phyloP scores from a whole-genome alignment of 2,113 vertebrate species.

The Grammomys dolichurus region DNA sequence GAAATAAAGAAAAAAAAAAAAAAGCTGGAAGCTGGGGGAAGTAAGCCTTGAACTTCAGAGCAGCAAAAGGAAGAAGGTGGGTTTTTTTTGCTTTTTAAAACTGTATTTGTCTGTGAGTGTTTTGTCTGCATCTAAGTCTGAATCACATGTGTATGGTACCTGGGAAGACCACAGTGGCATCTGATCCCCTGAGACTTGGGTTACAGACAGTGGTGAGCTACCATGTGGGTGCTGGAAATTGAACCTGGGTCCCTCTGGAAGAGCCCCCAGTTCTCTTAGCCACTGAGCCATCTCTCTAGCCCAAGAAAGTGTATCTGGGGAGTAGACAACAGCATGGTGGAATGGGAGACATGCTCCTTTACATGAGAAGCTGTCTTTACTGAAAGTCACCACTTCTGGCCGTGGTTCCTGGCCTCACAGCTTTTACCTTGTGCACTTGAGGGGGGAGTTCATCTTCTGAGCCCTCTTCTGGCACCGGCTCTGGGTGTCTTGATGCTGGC shows the following conservation, averaged over 20 bases:
- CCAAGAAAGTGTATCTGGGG: neutral
- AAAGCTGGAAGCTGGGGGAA: neutral
- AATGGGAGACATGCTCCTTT: neutral
- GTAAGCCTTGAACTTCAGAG: neutral
- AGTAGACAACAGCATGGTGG: neutral
- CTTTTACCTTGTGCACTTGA: slow-evolving; percentile 93
- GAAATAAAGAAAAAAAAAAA: slow-evolving; percentile 27
- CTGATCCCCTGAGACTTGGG: neutral
- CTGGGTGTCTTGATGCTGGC: slow-evolving; percentile 89
- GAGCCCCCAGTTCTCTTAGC: neutral
- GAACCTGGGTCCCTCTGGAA: neutral
- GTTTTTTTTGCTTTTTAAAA: neutral
- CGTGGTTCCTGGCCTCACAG: neutral
- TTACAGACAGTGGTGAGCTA: neutral
- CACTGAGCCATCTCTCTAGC: neutral
- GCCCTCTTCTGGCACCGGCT: slow-evolving; percentile 94
- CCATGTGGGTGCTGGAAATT: neutral
- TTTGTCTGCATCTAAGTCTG: neutral
- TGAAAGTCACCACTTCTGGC: neutral
- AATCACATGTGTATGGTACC: neutral
- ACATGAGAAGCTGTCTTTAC: neutral
- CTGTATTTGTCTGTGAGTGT: neutral
- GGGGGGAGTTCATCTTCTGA: slow-evolving; percentile 96
- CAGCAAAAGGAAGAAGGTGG: neutral
- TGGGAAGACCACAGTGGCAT: neutral